Evolutionary conservation across 23 tunicate genomes (phyloP), one percentile per base, ranked within the genome.

Genomic region (Styela clava): DNA sequence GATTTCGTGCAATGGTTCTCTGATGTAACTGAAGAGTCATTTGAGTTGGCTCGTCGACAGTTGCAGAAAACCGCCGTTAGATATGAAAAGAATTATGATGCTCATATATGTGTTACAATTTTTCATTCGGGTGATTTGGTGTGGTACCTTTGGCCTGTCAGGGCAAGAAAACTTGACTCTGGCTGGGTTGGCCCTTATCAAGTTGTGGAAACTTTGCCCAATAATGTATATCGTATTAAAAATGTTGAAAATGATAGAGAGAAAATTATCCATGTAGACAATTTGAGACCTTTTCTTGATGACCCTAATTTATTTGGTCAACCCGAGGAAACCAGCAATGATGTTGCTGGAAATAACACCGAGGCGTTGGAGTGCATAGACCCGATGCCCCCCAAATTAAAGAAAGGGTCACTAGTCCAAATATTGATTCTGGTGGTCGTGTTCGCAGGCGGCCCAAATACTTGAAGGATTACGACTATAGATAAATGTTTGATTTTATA

Each of bases 81-180:
- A 44, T 44, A 44, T 12, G 12, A 44, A 44, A 44, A 12, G 7
- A 44, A 44, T 44, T 44, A 7, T 44, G 56, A 44, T 44, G 56
- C 56, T 44, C 56, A n/a, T n/a, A n/a, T n/a, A n/a, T n/a, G n/a
- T n/a, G 9, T 16, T 65, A 3, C 71, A 7, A 5, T 16, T 26
- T 65, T 28, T 28, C 7, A 65, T 25, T 9, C 7, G 5, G 71
- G 71, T 65, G 71, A 65, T 16, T 65, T 65, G 30, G 16, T 7
- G 71, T 65, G 71, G 71, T 65, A 65, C 71, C 16, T 65, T 16
- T 65, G 31, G 30, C 71, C 71, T 25, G 31, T 28, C 5, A 65
- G 16, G 71, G 71, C 71, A 65, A 65, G 31, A 28, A 65, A 65
- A 65, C 71, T 65, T 65, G 71, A 28, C 71, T 25, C 71, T 65